These are phyloP conservation scores for Halyomorpha halys DNA, from an alignment of 1,140 invertebrate genomes.

Conservation along the genomic window DNA sequence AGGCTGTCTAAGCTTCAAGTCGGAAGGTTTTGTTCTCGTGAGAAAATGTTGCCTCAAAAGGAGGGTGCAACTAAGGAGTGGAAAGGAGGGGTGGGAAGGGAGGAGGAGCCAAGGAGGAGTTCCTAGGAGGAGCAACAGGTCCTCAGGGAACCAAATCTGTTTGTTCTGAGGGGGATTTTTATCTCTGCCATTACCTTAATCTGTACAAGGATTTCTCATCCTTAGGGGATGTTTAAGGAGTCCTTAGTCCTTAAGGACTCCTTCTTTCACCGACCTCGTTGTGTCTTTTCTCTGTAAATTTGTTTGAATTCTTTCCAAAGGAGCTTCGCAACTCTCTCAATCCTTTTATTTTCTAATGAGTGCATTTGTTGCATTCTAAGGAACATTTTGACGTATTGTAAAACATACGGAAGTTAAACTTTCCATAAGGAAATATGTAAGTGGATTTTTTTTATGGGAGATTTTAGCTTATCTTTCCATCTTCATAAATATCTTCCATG, in stretches of 20 bases:
- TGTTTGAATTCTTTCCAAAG: too few species aligned
- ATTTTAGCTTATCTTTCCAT: too few species aligned
- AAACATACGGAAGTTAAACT: too few species aligned
- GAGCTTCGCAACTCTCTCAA: too few species aligned
- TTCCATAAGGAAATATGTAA: too few species aligned
- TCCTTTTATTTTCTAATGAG: too few species aligned
- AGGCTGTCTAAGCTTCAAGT: too few species aligned
- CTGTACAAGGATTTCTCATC: not conserved
- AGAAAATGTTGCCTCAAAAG: constrained; percentile 9
- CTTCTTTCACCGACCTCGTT: not conserved
- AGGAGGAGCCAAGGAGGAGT: not conserved
- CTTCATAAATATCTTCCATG: too few species aligned
- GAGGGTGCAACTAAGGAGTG: not conserved
- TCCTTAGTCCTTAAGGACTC: not conserved
- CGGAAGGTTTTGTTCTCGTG: constrained; percentile 8
- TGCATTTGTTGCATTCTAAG: too few species aligned
- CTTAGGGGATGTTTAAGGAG: constrained; percentile 1
- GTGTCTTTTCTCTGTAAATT: not conserved
- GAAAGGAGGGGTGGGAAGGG: not conserved
- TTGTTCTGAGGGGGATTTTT: constrained; percentile 13
- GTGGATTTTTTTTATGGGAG: too few species aligned
- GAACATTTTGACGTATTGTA: too few species aligned
- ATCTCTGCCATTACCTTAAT: constrained; percentile 7
- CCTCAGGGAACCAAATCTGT: constrained; percentile 5
- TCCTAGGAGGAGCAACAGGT: not conserved